These are phyloP conservation scores for Champsocephalus esox DNA, from an alignment of 2,797 vertebrate genomes.

Conservation along the genomic window DNA sequence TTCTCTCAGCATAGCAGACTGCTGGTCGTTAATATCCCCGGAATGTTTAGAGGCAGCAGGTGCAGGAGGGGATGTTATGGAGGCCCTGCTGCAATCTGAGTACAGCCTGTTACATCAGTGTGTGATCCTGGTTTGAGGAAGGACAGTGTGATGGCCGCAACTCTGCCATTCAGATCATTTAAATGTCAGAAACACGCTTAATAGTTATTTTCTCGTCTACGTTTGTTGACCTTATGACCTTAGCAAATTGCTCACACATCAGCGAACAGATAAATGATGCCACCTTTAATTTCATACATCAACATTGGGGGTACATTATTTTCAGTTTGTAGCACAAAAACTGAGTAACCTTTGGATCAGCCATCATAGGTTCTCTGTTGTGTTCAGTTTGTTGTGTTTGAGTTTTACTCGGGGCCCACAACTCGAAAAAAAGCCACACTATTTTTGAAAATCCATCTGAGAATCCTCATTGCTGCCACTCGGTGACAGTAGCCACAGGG, in stretches of 20 bases:
- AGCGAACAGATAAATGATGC: no score
- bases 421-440: no score
- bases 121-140: neutral
- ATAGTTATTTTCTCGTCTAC: no score
- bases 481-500: neutral
- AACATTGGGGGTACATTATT: no score
- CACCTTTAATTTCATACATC: no score
- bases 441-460: neutral
- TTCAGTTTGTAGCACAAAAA: no score
- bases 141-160: neutral
- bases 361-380: neutral
- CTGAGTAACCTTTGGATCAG: neutral
- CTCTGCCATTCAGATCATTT: neutral
- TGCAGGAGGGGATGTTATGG: conserved; percentile 60
- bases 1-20: conserved; percentile 51
- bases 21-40: conserved; percentile 36
- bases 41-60: conserved; percentile 67
- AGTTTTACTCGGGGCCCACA: neutral
- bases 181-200: neutral
- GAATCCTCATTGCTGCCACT: neutral
- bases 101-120: conserved; percentile 27
- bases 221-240: no score
- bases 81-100: conserved; percentile 44
- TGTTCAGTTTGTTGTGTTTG: neutral
- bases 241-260: no score